phyloP scores from a whole-genome alignment of 2,888 invertebrate species.

The Coelopa pilipes region DNA sequence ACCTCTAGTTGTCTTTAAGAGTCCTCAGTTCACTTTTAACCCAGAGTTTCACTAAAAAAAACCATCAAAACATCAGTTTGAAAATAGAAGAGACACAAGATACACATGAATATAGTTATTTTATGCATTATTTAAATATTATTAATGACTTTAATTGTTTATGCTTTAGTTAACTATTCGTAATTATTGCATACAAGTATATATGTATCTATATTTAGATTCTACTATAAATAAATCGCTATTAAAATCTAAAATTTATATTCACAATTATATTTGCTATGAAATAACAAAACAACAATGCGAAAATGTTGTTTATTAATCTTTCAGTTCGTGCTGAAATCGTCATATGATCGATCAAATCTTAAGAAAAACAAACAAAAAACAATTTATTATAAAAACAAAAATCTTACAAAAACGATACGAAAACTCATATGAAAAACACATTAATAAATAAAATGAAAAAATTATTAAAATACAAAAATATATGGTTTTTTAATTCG shows the following conservation, averaged over 20 bases:
- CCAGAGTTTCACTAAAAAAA: not conserved
- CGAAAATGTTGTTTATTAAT: slow-evolving; percentile 50
- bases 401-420: too few relatives aligned
- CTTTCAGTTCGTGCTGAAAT: slow-evolving; percentile 36
- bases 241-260: slow-evolving; percentile 9
- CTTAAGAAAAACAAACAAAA: slow-evolving; percentile 27
- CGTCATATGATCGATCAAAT: slow-evolving; percentile 26
- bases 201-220: not conserved
- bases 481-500: too few relatives aligned
- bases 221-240: slow-evolving; percentile 6
- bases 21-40: too few relatives aligned
- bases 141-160: slow-evolving; percentile 22
- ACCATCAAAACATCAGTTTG: not conserved
- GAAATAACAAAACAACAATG: slow-evolving; percentile 31
- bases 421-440: too few relatives aligned
- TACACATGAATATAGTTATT: not conserved
- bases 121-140: not conserved
- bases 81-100: not conserved
- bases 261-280: slow-evolving; percentile 28
- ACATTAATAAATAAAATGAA: too few relatives aligned
- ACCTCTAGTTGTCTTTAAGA: too few relatives aligned
- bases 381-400: not conserved
- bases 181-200: slow-evolving; percentile 16
- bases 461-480: too few relatives aligned
- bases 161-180: slow-evolving; percentile 22